phyloP scores from a whole-genome alignment of 2,113 vertebrate species.

The Osmerus eperlanus region DNA sequence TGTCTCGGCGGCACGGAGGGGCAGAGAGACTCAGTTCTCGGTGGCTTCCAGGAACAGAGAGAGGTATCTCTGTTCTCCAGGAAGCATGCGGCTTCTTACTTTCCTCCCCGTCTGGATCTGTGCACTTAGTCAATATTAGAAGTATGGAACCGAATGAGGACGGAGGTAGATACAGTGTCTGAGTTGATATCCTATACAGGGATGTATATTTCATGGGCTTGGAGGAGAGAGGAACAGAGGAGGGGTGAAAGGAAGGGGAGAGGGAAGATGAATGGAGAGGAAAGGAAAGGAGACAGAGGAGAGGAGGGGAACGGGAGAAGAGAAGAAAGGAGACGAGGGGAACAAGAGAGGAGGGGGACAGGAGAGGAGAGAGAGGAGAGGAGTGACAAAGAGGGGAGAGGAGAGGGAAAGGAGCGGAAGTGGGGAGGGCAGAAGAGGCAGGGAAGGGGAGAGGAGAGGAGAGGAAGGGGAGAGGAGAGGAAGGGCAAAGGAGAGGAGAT shows the following conservation, averaged over 20 bases:
- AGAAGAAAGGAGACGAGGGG: constrained; percentile 11
- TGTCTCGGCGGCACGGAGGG: too few species aligned
- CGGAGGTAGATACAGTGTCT: constrained; percentile 19
- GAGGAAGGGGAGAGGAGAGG: constrained; percentile 29
- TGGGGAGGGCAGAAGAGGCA: constrained; percentile 42
- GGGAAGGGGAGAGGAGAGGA: background rate
- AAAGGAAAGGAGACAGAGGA: background rate
- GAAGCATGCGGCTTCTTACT: constrained; percentile 25
- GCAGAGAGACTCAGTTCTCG: too few species aligned
- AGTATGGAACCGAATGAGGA: constrained; percentile 17
- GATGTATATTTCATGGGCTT: constrained; percentile 22
- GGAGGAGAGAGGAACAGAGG: background rate
- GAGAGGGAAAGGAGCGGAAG: constrained; percentile 16
- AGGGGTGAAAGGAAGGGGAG: background rate
- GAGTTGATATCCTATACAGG: background rate
- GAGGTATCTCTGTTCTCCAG: constrained; percentile 16
- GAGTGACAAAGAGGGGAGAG: constrained; percentile 4
- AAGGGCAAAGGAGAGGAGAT: constrained; percentile 37
- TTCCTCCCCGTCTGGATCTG: constrained; percentile 20
- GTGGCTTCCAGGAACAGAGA: too few species aligned
- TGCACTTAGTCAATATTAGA: constrained; percentile 33
- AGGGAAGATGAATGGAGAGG: background rate
- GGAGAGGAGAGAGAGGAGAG: constrained; percentile 6
- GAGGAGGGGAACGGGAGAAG: background rate
- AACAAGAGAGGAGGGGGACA: constrained; percentile 1